A percentile compares a stretch with the other conserved stretches of the same genome.
Evolutionary conservation across 1,140 invertebrate species (phyloP).

Genomic region (Choristoneura fumiferana): DNA sequence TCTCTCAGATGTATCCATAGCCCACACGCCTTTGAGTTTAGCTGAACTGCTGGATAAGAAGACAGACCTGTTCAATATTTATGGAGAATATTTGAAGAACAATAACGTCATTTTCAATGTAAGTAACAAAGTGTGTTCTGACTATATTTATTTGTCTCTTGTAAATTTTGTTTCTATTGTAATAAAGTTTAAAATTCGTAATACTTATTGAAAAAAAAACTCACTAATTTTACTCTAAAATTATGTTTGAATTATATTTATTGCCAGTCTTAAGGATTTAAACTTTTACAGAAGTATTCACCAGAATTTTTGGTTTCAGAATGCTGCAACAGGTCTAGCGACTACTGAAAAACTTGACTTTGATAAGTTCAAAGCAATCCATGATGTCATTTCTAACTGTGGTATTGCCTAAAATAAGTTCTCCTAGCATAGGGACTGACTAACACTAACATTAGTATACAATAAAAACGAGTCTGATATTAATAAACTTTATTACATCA

Average conservation of each 20-base stretch:
- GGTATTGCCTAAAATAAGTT: constrained; percentile 39
- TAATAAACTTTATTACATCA: constrained; percentile 33
- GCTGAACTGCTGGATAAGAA: constrained; percentile 52
- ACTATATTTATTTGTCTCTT: no score
- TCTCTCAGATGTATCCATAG: constrained; percentile 66
- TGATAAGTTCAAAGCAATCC: constrained; percentile 66
- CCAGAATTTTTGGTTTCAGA: constrained; percentile 55
- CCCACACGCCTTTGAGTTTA: constrained; percentile 64
- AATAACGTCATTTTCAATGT: constrained; percentile 73
- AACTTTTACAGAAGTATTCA: no score
- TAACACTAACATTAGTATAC: constrained; percentile 4
- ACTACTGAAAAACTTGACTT: constrained; percentile 68
- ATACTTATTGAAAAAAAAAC: no score
- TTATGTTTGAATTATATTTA: no score
- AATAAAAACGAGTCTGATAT: constrained; percentile 24
- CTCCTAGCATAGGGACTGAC: background rate
- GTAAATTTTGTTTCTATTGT: no score
- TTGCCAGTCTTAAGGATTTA: no score
- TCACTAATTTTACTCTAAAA: no score
- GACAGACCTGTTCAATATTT: constrained; percentile 66
- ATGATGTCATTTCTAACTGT: constrained; percentile 62
- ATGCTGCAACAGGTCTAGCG: constrained; percentile 60
- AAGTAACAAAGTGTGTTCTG: no score
- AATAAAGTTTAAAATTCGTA: no score
- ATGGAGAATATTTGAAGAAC: constrained; percentile 72